Base-by-base conservation (phyloP, 2,888 invertebrate species). In the Polydrusus cervinus region DNA sequence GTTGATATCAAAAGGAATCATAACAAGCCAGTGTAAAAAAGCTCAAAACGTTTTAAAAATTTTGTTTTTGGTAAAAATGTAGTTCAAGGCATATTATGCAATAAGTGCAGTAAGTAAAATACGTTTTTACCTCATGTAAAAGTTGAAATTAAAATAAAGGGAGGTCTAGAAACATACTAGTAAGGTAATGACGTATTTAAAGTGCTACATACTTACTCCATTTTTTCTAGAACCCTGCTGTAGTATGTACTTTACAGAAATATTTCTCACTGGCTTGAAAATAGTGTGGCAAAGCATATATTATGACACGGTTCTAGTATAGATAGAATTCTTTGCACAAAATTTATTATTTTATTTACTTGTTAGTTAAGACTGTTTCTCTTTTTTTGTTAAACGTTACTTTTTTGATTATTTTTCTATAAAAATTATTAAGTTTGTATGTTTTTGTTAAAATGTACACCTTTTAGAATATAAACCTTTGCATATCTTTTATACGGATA, bases 401-500 rank as follows among this genome's bases (percentile, higher is more conserved):
- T 38, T 38, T n/a, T 57, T 40, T 47, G 1, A 60, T 38, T 2
- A 51, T 53, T 38, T 55, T 53, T 30, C 1, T 9, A 34, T 34
- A 7, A 34, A 3, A 6, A 38, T 34, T 55, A 34, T 60, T 60
- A 60, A 60, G 57, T 60, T 57, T 57, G 7, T 38, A 57, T 57
- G 34, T 57, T 60, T 60, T 30, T 57, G 8, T 38, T 9, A 13
- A 60, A 60, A 34, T 57, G 34, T 60, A 62, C 71, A 71, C 60
- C 43, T 53, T 51, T 38, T 25, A 51, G 11, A 51, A 62, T 40
- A 55, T 38, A 49, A 67, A 30, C 38, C 25, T 47, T 62, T 55
- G 74, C 74, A 74, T 74, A 74, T 74, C 74, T 70, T 64, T 70
- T 14, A 47, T 73, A 73, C 61, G 60, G 38, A 55, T 5, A 14